These are phyloP conservation scores for Muschampia plurimacula DNA, from an alignment of 2,888 invertebrate genomes.

Conservation along the genomic window DNA sequence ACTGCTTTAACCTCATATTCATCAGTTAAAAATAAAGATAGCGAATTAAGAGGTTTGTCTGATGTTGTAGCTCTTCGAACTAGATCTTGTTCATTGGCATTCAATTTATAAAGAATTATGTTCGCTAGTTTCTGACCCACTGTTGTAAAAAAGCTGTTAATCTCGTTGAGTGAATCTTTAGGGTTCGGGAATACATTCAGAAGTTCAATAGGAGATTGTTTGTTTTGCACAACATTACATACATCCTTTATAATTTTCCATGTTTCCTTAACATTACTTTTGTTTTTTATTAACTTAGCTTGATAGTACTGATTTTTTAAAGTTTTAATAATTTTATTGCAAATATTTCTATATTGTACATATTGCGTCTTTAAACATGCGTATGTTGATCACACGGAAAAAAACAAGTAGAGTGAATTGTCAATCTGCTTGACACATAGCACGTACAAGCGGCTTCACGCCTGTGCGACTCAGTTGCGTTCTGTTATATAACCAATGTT, in stretches of 20 bases:
- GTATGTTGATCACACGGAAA: too few species aligned
- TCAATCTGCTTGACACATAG: too few species aligned
- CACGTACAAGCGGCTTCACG: too few species aligned
- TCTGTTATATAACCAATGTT: too few species aligned
- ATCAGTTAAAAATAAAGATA: neutral
- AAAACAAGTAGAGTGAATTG: too few species aligned
- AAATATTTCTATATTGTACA: neutral
- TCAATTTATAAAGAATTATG: conserved; percentile 1
- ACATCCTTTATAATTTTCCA: conserved; percentile 11
- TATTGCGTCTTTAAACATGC: neutral
- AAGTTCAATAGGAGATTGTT: neutral
- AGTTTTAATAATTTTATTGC: conserved; percentile 7
- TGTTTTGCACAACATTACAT: neutral
- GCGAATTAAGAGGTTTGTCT: conserved; percentile 1
- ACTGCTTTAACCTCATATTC: neutral
- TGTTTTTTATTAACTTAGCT: conserved; percentile 5
- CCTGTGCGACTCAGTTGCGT: too few species aligned
- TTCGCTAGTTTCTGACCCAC: neutral
- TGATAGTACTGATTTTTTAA: conserved; percentile 8
- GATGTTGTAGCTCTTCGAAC: neutral
- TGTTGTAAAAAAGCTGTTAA: conserved; percentile 7
- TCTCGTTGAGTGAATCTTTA: conserved; percentile 4
- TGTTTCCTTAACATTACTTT: conserved; percentile 3
- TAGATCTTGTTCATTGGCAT: neutral
- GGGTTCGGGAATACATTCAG: neutral